These are phyloP conservation scores for Metallyticus violacea DNA, from an alignment of 2,888 invertebrate genomes.

Conservation along the genomic window DNA sequence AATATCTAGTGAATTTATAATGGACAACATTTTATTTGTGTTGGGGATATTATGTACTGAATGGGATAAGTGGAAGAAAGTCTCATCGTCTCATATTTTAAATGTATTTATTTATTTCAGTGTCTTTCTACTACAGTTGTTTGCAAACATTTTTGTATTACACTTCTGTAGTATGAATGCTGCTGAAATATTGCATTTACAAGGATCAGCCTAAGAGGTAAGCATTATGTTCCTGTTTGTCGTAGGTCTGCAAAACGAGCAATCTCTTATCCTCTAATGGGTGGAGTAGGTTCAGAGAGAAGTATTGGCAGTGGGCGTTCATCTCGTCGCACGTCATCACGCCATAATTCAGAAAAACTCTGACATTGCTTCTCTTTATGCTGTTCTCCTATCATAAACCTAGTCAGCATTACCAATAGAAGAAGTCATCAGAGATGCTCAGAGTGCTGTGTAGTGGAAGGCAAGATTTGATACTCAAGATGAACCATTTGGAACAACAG, in stretches of 20 bases:
- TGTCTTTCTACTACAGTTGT: too few relatives aligned
- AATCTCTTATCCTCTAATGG: slow-evolving; percentile 47
- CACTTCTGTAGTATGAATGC: background rate
- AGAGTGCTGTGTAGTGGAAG: background rate
- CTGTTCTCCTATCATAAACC: background rate
- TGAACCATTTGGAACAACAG: background rate
- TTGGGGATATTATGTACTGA: too few relatives aligned
- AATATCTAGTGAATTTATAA: too few relatives aligned
- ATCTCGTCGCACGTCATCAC: slow-evolving; percentile 19
- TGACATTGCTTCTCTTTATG: slow-evolving; percentile 21
- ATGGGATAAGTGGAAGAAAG: too few relatives aligned
- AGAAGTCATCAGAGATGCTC: background rate
- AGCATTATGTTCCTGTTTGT: background rate
- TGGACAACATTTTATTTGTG: too few relatives aligned
- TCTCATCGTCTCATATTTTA: too few relatives aligned
- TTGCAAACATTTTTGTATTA: too few relatives aligned
- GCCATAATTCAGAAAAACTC: slow-evolving; percentile 26
- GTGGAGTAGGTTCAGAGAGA: slow-evolving; percentile 35
- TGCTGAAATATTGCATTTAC: background rate
- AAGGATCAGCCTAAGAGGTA: background rate
- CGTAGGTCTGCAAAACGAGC: slow-evolving; percentile 50
- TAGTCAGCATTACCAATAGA: background rate
- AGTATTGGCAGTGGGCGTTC: slow-evolving; percentile 14
- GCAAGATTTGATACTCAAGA: background rate
- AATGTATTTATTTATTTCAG: too few relatives aligned